Conservation (phyloP, 1,140 invertebrate genomes). For the Drepana arcuata region DNA sequence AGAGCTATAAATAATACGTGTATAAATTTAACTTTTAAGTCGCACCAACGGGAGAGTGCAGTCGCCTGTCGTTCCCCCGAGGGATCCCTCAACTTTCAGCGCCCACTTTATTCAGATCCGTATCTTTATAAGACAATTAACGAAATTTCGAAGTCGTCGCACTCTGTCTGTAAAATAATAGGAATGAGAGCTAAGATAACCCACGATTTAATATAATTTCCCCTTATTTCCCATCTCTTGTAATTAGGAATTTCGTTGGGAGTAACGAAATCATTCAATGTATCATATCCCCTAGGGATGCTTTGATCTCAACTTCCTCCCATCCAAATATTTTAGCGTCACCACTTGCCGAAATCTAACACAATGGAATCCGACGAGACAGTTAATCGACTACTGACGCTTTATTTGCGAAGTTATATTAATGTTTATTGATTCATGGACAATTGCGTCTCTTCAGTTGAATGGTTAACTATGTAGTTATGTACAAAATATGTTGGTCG, state of each 20-base stretch:
- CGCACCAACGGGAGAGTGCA: too few relatives aligned
- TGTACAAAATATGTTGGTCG: too few relatives aligned
- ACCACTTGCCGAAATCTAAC: too few relatives aligned
- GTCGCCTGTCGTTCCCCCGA: slow-evolving; percentile 17
- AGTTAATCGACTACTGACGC: too few relatives aligned
- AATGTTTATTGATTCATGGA: too few relatives aligned
- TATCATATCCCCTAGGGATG: neutral
- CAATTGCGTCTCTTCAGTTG: too few relatives aligned
- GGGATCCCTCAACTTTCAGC: slow-evolving; percentile 13
- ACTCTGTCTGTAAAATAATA: slow-evolving; percentile 45
- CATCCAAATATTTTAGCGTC: too few relatives aligned
- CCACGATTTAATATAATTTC: slow-evolving; percentile 38
- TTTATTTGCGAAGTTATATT: too few relatives aligned
- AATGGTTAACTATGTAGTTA: too few relatives aligned
- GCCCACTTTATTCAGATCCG: slow-evolving; percentile 37
- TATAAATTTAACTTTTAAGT: too few relatives aligned
- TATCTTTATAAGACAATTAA: slow-evolving; percentile 57
- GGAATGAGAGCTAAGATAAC: slow-evolving; percentile 37
- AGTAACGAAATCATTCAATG: slow-evolving; percentile 18
- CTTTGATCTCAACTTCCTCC: neutral
- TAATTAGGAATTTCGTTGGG: slow-evolving; percentile 33
- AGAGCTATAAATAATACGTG: too few relatives aligned
- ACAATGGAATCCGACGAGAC: too few relatives aligned
- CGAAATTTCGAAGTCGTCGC: slow-evolving; percentile 49
- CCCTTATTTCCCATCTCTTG: slow-evolving; percentile 34